Base-by-base conservation (phyloP, 2,797 vertebrate genomes). In the Trachurus trachurus region DNA sequence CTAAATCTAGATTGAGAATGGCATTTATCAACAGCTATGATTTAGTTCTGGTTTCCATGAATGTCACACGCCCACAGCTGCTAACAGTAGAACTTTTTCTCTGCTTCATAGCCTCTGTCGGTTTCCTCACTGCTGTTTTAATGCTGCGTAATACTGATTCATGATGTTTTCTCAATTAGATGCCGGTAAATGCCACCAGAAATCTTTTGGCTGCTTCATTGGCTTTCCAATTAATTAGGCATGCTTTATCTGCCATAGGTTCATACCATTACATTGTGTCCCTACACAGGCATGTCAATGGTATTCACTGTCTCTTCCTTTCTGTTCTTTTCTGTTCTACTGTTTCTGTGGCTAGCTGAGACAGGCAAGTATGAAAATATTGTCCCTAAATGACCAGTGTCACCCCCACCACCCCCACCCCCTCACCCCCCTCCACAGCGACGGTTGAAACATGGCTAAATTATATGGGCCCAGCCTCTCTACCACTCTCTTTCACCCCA, bases 321-420 rank as follows among this genome's bases (percentile, higher is more conserved):
- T 93, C 89, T 94, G 89, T 91, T 84, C 84, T 83, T 92, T 88
- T 92, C 73, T 88, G 86, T 92, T 82, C 88, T 86, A 86, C 85
- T 92, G 66, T 92, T 90, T 89, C 88, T 93, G 89, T 95, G 90
- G 92, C 94, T 94, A 96, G 95, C 95, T 96, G 94, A 95, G 89
- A 90, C 93, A 96, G 95, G 95, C 95, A 96, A 96, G 95, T 96
- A 96, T 95, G 79, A 88, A 89, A 84, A 81, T 66, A 81, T 87
- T 87, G 73, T 88, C 71, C 65, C 60, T 77, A 66, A 85, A 74
- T 29, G 63, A 76, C 56, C 75, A 69, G 85, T 79, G 62, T 82
- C 76, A 74, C 78, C 61, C 53, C 68, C 34, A 1, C 1, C 31
- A 2, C 31, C 31, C 4, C 34, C 34, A 37, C 7, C 34, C 34